These are phyloP conservation scores for Onthophagus taurus DNA, from an alignment of 1,140 invertebrate species.

Conservation along the genomic window DNA sequence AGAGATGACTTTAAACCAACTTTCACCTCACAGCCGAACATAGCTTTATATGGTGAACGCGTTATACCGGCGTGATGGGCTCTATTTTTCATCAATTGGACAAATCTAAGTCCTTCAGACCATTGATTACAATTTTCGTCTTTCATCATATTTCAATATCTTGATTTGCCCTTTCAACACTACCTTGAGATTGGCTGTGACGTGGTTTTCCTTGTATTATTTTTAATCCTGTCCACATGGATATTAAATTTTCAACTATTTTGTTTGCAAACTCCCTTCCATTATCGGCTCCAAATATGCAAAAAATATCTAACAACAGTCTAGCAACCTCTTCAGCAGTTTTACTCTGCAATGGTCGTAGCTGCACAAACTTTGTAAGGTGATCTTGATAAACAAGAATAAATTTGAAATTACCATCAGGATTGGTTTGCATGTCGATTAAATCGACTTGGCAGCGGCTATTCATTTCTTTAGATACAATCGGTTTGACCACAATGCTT, in stretches of 20 bases:
- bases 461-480: slow-evolving; percentile 21
- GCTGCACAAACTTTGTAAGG: slow-evolving; percentile 38
- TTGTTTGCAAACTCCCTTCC: neutral
- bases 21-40: no score
- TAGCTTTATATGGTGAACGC: no score
- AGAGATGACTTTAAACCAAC: no score
- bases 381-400: slow-evolving; percentile 39
- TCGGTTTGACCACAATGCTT: slow-evolving; percentile 23
- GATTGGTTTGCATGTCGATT: slow-evolving; percentile 28
- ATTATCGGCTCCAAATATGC: neutral
- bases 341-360: slow-evolving; percentile 36
- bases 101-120: no score
- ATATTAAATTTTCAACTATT: slow-evolving; percentile 22
- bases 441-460: slow-evolving; percentile 31
- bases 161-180: slow-evolving; percentile 33
- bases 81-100: no score
- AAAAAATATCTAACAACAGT: slow-evolving; percentile 4
- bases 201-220: slow-evolving; percentile 34
- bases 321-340: slow-evolving; percentile 30
- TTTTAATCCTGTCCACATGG: slow-evolving; percentile 20
- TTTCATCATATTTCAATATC: slow-evolving; percentile 35
- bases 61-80: no score
- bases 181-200: slow-evolving; percentile 30
- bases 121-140: no score
- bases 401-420: slow-evolving; percentile 31